A percentile compares a stretch with the other conserved stretches of the same genome.
These are phyloP conservation scores for Pitta sordida DNA, from an alignment of 2,113 vertebrate species.

Conservation along the genomic window DNA sequence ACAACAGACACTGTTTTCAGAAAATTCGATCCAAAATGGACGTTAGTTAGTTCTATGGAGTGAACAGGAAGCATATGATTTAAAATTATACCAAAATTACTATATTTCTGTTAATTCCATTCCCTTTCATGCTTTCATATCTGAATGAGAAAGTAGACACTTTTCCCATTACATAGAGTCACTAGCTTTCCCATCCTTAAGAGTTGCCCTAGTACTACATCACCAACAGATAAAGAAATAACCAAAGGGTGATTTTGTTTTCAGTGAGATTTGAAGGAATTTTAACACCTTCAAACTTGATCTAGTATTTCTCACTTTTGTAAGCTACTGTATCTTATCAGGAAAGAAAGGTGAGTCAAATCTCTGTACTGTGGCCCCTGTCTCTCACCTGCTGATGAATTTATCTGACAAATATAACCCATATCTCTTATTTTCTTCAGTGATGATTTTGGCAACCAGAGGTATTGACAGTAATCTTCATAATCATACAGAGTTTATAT, in stretches of 20 bases:
- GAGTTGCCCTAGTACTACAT: background rate
- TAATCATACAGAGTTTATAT: background rate
- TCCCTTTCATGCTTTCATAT: background rate
- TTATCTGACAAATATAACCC: background rate
- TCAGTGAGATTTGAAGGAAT: background rate
- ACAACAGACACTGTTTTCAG: background rate
- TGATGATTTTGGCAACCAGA: background rate
- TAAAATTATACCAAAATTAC: background rate
- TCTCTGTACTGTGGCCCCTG: background rate
- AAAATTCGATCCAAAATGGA: background rate
- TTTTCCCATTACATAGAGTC: background rate
- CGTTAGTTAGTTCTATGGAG: background rate
- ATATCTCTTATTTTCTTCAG: background rate
- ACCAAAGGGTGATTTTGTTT: background rate
- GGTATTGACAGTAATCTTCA: background rate
- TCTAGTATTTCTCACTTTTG: background rate
- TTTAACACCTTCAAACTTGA: background rate
- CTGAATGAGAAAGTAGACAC: background rate
- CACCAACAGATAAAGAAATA: background rate
- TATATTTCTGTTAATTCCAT: background rate
- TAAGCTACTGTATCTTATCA: background rate
- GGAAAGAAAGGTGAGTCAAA: background rate
- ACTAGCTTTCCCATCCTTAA: background rate
- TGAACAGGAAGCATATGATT: background rate
- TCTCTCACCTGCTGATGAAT: background rate